Percentiles rank a stretch among this genome's conserved stretches.
phyloP scores from a whole-genome alignment of 2,113 vertebrate genomes.

The Bombycilla garrulus region DNA sequence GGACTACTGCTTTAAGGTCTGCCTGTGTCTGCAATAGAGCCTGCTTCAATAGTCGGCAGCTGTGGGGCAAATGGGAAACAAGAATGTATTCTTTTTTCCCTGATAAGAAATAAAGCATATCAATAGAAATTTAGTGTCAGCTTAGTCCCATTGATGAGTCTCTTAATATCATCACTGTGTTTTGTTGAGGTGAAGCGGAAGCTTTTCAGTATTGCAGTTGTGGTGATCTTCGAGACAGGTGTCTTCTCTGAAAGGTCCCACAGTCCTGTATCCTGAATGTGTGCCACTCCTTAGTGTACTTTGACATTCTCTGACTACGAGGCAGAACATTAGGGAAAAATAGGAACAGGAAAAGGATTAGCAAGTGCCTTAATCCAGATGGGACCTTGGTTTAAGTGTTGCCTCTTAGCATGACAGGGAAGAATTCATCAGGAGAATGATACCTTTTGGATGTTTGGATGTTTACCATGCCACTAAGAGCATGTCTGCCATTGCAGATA shows the following conservation, averaged over 20 bases:
- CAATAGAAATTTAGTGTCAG: neutral
- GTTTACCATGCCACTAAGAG: neutral
- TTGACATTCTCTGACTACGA: neutral
- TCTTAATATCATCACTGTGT: neutral
- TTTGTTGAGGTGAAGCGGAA: neutral
- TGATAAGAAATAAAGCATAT: neutral
- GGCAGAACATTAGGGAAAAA: neutral
- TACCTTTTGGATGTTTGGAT: neutral
- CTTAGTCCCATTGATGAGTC: neutral
- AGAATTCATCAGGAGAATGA: neutral
- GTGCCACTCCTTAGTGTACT: neutral
- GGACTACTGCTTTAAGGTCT: neutral
- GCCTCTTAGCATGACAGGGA: neutral
- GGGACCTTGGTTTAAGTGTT: neutral
- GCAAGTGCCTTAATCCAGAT: neutral
- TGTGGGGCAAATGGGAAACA: rapidly evolving
- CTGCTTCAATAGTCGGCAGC: neutral
- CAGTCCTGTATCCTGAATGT: neutral
- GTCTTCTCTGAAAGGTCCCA: neutral
- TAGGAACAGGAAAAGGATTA: neutral
- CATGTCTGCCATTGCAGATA: neutral
- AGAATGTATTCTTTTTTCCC: neutral
- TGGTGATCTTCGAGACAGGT: neutral
- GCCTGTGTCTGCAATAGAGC: neutral
- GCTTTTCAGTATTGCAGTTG: neutral